A percentile compares a stretch with the other conserved stretches of the same genome.
phyloP scores from a whole-genome alignment of 2,888 invertebrate genomes.

The Bombyx huttoni region DNA sequence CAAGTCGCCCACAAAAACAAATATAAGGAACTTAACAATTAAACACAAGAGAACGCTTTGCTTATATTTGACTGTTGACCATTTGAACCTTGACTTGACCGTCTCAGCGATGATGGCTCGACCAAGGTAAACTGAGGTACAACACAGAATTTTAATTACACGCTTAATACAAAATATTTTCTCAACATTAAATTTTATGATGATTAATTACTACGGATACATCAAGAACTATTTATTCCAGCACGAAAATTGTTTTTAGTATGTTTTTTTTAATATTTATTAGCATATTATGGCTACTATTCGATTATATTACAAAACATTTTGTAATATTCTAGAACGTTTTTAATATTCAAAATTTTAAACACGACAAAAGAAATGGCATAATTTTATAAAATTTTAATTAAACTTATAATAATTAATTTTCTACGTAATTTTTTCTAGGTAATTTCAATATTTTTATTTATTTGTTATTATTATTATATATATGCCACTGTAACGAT shows the following conservation, averaged over 20 bases:
- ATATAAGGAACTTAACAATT: neutral
- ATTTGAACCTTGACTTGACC: constrained; percentile 4
- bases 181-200: neutral
- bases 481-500: too few relatives aligned
- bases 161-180: neutral
- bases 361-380: too few relatives aligned
- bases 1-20: neutral
- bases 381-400: too few relatives aligned
- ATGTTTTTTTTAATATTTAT: neutral
- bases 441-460: too few relatives aligned
- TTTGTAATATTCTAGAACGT: too few relatives aligned
- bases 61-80: neutral
- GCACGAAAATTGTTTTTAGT: neutral
- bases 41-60: neutral
- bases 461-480: too few relatives aligned
- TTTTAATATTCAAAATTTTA: too few relatives aligned
- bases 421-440: too few relatives aligned
- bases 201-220: neutral
- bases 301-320: too few relatives aligned
- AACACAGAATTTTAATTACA: constrained; percentile 3
- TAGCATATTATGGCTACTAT: neutral
- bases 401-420: too few relatives aligned
- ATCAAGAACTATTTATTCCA: neutral
- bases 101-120: neutral
- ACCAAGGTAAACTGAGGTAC: constrained; percentile 1